Evolutionary conservation across 2,797 vertebrate species (phyloP).

Genomic region (Onychomys arenicola): DNA sequence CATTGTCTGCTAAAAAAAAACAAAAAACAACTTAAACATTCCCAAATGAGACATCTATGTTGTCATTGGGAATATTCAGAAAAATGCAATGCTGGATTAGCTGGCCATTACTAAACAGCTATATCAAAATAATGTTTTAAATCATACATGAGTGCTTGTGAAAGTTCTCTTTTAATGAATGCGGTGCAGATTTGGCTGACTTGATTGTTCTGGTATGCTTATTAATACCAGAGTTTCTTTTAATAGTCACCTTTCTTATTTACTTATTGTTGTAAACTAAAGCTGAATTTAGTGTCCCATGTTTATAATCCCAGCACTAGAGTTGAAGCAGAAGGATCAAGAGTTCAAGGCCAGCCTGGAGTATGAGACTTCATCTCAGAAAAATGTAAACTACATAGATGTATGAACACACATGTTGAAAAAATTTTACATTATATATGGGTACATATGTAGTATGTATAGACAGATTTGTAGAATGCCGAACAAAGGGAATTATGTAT

Average conservation of each 20-base stretch:
- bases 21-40: background rate
- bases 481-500: background rate
- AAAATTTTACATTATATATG: background rate
- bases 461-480: background rate
- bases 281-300: background rate
- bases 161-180: conserved; percentile 12
- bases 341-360: background rate
- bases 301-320: background rate
- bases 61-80: conserved; percentile 40
- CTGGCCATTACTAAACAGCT: conserved; percentile 7
- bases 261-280: background rate
- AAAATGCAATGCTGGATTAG: conserved; percentile 1
- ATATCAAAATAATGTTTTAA: background rate
- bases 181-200: background rate
- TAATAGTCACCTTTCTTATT: background rate
- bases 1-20: background rate
- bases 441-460: background rate
- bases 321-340: background rate
- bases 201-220: background rate
- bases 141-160: background rate
- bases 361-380: background rate
- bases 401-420: background rate
- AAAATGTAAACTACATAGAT: background rate
- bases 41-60: conserved; percentile 52
- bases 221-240: conserved; percentile 45